phyloP scores from a whole-genome alignment of 2,797 vertebrate species.

The Sylvilagus floridanus region DNA sequence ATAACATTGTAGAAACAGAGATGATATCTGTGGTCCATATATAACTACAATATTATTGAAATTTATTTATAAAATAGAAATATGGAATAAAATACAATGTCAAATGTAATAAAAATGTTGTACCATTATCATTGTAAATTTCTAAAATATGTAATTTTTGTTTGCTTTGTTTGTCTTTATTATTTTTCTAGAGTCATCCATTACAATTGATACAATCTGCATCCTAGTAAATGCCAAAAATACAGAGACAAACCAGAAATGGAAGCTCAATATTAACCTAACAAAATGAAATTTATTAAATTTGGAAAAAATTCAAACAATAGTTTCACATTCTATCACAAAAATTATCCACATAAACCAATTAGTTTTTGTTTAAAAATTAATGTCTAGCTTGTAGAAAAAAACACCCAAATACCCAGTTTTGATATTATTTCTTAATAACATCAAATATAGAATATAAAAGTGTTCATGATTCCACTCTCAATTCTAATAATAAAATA shows the following conservation, averaged over 20 bases:
- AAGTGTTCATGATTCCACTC: neutral
- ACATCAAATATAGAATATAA: neutral
- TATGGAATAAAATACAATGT: neutral
- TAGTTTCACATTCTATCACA: neutral
- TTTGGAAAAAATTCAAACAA: neutral
- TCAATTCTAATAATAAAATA: neutral
- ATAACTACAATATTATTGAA: neutral
- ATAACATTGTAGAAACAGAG: neutral
- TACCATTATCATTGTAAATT: neutral
- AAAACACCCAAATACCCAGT: neutral
- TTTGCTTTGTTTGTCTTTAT: neutral
- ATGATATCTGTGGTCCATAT: neutral
- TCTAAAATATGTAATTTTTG: slow-evolving; percentile 12
- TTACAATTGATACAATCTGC: neutral
- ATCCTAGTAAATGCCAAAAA: neutral
- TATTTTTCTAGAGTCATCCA: neutral
- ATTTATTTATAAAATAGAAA: neutral
- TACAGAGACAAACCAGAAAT: neutral
- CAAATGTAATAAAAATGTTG: neutral
- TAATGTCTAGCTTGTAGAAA: neutral
- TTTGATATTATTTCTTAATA: slow-evolving; percentile 10
- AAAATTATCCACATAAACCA: neutral
- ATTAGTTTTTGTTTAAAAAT: neutral
- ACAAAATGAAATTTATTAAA: neutral
- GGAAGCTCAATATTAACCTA: neutral